Evolutionary conservation across 2,888 invertebrate species (phyloP).

Genomic region (Ferrisia virgata): DNA sequence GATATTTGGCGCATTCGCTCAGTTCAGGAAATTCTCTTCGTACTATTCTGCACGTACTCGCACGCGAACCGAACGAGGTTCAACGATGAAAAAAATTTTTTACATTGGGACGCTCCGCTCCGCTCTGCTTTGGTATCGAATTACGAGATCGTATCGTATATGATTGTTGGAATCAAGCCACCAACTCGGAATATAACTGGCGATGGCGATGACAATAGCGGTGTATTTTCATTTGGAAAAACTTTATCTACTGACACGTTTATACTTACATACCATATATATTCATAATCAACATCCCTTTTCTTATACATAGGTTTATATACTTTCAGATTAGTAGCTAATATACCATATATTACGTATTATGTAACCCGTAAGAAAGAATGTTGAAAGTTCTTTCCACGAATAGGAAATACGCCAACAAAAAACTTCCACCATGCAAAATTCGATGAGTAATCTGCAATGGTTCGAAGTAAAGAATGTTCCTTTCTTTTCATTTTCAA

Average conservation of each 20-base stretch:
- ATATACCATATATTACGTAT: not conserved
- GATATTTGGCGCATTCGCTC: slow-evolving; percentile 14
- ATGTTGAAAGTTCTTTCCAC: too few species aligned
- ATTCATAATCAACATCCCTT: not conserved
- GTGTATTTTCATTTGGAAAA: not conserved
- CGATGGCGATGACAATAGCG: not conserved
- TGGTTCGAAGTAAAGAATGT: too few species aligned
- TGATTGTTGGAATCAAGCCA: slow-evolving; percentile 11
- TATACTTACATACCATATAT: too few species aligned
- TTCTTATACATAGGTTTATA: slow-evolving; percentile 7
- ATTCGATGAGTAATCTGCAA: too few species aligned
- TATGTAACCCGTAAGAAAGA: too few species aligned
- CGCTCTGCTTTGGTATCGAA: not conserved
- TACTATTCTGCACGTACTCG: not conserved
- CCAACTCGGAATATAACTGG: not conserved
- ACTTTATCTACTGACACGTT: not conserved
- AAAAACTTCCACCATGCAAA: too few species aligned
- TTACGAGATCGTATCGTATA: slow-evolving; percentile 1
- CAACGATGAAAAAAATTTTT: not conserved
- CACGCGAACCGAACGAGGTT: not conserved
- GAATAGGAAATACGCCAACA: too few species aligned
- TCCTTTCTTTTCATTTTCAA: too few species aligned
- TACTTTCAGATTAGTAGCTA: not conserved
- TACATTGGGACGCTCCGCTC: not conserved
- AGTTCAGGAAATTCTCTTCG: slow-evolving; percentile 9